phyloP scores from a whole-genome alignment of 2,797 vertebrate species.

The Pogonophryne albipinna region DNA sequence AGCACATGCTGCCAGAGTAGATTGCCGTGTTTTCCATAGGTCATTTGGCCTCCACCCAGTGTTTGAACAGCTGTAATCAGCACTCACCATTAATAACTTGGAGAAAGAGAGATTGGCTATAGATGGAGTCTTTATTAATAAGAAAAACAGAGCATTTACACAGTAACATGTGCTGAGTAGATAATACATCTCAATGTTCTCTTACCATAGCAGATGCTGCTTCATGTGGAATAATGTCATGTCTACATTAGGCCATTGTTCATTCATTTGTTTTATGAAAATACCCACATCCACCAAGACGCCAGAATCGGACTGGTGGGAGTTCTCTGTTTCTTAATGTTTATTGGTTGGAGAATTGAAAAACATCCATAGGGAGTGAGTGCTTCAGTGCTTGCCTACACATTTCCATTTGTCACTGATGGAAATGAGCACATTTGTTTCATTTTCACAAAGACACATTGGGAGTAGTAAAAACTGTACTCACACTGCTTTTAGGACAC shows the following conservation, averaged over 20 bases:
- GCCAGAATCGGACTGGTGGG: conserved; percentile 43
- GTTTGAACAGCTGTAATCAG: conserved; percentile 90
- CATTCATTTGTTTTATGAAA: conserved; percentile 50
- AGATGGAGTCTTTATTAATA: conserved; percentile 55
- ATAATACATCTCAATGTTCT: conserved; percentile 13
- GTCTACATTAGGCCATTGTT: conserved; percentile 38
- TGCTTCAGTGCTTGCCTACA: conserved; percentile 43
- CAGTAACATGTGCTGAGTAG: conserved; percentile 25
- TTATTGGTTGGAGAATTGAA: conserved; percentile 62
- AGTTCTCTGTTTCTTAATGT: conserved; percentile 58
- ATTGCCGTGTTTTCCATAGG: conserved; percentile 88
- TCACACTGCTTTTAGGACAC: conserved; percentile 55
- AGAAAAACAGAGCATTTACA: conserved; percentile 45
- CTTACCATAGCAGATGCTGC: conserved; percentile 14
- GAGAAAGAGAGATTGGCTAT: conserved; percentile 37
- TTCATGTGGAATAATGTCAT: conserved; percentile 13
- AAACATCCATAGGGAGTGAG: conserved; percentile 63
- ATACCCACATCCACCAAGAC: conserved; percentile 44
- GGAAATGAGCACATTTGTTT: conserved; percentile 64
- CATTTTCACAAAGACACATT: conserved; percentile 55
- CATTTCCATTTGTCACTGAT: conserved; percentile 63
- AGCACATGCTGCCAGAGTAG: conserved; percentile 85
- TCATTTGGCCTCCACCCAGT: conserved; percentile 88
- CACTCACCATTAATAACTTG: conserved; percentile 82
- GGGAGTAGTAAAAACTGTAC: conserved; percentile 51